Conservation (phyloP, 2,113 vertebrate species). For the Chiloscyllium plagiosum region DNA sequence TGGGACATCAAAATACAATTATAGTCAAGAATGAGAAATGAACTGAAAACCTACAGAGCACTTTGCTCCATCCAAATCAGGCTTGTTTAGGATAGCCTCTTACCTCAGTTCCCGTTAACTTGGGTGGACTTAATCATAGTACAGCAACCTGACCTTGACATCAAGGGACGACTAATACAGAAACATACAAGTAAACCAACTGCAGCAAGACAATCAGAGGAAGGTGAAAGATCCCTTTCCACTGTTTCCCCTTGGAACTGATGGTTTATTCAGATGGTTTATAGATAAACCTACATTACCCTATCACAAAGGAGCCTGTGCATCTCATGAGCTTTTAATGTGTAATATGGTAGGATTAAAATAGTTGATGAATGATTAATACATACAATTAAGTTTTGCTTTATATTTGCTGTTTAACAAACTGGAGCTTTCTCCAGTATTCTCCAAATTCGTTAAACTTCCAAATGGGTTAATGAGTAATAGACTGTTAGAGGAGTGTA, state of each 20-base stretch:
- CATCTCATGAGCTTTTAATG: not conserved
- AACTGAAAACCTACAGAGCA: not conserved
- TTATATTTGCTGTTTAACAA: not conserved
- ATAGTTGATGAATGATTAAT: not conserved
- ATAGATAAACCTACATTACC: conserved; percentile 40
- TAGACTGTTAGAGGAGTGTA: not conserved
- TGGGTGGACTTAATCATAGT: conserved; percentile 25
- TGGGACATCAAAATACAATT: not conserved
- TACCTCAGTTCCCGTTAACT: conserved; percentile 24
- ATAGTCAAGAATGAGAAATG: not conserved
- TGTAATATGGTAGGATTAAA: not conserved
- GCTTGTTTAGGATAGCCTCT: conserved; percentile 8
- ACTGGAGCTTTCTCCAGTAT: too few relatives aligned
- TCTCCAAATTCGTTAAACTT: not conserved
- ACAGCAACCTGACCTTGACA: conserved; percentile 30
- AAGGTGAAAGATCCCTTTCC: conserved; percentile 63
- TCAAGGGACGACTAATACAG: not conserved
- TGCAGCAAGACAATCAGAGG: conserved; percentile 60
- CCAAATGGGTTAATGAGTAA: not conserved
- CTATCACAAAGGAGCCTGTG: not conserved
- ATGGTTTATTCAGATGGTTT: conserved; percentile 53
- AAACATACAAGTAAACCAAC: conserved; percentile 45
- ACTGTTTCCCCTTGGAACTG: conserved; percentile 55
- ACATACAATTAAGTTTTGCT: not conserved
- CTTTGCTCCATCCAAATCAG: not conserved